Base-by-base conservation (phyloP, 2,888 invertebrate genomes). In the Rhodophaea formosa region DNA sequence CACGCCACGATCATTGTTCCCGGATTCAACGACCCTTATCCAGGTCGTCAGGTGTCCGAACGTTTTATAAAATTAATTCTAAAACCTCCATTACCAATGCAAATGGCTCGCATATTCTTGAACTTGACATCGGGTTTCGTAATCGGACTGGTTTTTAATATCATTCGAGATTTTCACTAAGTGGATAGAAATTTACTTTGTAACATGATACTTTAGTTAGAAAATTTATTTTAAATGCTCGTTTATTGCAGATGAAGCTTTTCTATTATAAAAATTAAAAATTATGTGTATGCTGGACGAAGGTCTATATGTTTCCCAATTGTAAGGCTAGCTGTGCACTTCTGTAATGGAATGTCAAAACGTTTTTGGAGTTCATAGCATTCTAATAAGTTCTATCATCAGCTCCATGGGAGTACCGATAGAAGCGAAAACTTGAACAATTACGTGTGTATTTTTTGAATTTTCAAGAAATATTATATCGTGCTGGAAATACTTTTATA, bases 51-150 rank as follows among this genome's bases (percentile, higher is more conserved):
- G 29, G 14, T 49, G 14, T 30, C 30, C 30, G 30, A 30, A 30
- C 46, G 10, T 23, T 23, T 30, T 35, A 16, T 35, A 12, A 35
- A 16, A 51, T 39, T 16, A 39, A 35, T 51, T 32, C 49, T 14
- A 35, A 51, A 51, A 32, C 35, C 15, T 29, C 32, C 8, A 51
- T 51, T 16, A 7, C 3, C 32, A 35, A 51, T 51, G 51, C 51
- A 51, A 51, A 51, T 51, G 10, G 16, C 16, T 35, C 49, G 49
- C 47, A 30, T 30, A 51, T 17, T 51, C 51, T 51, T 51, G 51
- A 51, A 51, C 51, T 51, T 51, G 51, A 51, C 51, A 51, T 35
- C 35, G 51, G 12, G 10, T 51, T 51, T 51, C 51, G 51, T 51
- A 51, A 51, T 16, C 14, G 10, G 17, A 35, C 51, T 35, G 51